Evolutionary conservation across 2,797 vertebrate species (phyloP), one percentile per base, ranked within the genome.

Genomic region (Myripristis murdjan): DNA sequence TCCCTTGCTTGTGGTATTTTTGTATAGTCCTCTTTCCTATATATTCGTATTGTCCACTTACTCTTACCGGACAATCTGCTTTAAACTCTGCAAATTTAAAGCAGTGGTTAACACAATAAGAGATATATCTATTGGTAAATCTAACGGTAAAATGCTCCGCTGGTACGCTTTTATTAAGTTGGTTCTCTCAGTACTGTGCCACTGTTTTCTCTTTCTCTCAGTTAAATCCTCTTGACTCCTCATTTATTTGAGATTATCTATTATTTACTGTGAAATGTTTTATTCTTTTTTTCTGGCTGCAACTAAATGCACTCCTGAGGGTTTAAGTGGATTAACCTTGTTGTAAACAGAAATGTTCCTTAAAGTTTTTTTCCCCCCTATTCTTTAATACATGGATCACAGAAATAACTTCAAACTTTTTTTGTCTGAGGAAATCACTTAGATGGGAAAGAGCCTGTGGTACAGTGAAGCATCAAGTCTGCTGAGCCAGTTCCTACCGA

Each of bases 51-150:
- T 31, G 28, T 31, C 28, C 28, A 31, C 28, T 31, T 31, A 31
- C 28, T 6, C 33, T 35, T 2, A 59, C 28, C 53, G 48, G 61
- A 58, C 18, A 12, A 12, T 43, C 44, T 70, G 70, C 83, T 85
- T 79, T 80, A 86, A 59, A 26, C 72, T 39, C 18, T 11, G 70
- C 37, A 11, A 53, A 51, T 71, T 77, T 57, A 71, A 59, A 83
- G 48, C 59, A 72, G 63, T 46, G 72, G 69, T 76, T 49, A 4
- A 22, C 53, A 73, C 75, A 71, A 70, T 28, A 20, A 52, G 51
- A n/a, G 54, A 70, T 56, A 56, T 54, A 66, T 73, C 67, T 72
- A 39, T 64, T 20, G 37, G 68, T 54, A 41, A 59, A 31, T 31
- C 28, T n/a, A n/a, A n/a, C n/a, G n/a, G n/a, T n/a, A n/a, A n/a